Conservation (phyloP, 2,888 invertebrate species). For the Ametastegia equiseti region DNA sequence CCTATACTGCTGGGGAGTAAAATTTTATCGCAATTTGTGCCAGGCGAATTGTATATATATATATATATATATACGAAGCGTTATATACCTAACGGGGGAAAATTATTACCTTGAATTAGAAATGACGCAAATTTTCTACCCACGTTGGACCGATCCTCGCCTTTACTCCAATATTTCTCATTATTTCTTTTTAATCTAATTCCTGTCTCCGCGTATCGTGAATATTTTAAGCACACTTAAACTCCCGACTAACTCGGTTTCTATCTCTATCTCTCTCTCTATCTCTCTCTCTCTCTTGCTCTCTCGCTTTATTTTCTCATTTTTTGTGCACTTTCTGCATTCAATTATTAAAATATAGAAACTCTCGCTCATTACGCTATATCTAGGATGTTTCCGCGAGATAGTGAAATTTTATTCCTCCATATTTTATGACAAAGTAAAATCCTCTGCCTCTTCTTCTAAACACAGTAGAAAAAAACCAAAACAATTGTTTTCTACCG, state of each 20-base stretch:
- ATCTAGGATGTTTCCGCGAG: background rate
- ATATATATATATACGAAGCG: no score
- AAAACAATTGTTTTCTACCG: no score
- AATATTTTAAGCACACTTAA: background rate
- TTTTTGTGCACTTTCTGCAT: background rate
- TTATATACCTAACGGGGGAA: background rate
- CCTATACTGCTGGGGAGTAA: background rate
- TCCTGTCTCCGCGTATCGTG: background rate
- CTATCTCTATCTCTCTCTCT: background rate
- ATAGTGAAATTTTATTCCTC: background rate
- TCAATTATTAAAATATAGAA: background rate
- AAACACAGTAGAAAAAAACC: no score
- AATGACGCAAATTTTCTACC: slow-evolving; percentile 17
- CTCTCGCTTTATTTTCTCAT: background rate
- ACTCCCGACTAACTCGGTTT: background rate
- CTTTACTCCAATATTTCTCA: slow-evolving; percentile 2
- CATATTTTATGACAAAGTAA: background rate
- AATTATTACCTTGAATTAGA: background rate
- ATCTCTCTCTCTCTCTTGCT: background rate
- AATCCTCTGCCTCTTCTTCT: background rate
- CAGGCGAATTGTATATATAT: background rate
- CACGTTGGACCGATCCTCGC: background rate
- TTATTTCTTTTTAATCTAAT: background rate
- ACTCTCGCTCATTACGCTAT: background rate
- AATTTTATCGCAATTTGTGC: slow-evolving; percentile 30